Evolutionary conservation across 1,140 invertebrate species (phyloP).

Genomic region (Pomacea maculata): DNA sequence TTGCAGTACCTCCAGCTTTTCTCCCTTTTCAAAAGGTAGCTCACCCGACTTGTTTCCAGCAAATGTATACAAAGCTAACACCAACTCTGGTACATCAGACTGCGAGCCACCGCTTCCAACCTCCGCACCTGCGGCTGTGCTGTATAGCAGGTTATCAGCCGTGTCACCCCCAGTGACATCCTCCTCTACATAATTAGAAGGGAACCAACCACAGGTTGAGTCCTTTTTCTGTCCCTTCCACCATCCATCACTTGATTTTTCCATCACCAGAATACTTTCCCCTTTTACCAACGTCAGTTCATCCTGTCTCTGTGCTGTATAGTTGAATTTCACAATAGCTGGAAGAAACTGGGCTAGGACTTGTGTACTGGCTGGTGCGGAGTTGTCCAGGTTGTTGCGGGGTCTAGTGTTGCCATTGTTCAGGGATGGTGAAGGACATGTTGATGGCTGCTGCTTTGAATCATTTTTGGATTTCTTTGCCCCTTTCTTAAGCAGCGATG

Average conservation of each 20-base stretch:
- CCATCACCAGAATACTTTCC: conserved; percentile 86
- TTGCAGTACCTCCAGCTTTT: conserved; percentile 91
- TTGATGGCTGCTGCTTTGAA: conserved; percentile 27
- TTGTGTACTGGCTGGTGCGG: conserved; percentile 14
- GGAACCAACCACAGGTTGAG: conserved; percentile 88
- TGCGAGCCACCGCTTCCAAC: conserved; percentile 28
- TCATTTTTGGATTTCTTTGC: conserved; percentile 44
- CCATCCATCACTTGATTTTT: conserved; percentile 99
- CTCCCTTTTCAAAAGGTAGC: conserved; percentile 92
- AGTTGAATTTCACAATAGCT: conserved; percentile 97
- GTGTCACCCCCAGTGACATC: conserved; percentile 68
- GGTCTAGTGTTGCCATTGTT: conserved; percentile 25
- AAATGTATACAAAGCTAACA: conserved; percentile 70
- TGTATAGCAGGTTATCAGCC: conserved; percentile 68
- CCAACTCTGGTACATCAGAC: conserved; percentile 75
- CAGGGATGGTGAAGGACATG: conserved; percentile 20
- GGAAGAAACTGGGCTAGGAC: conserved; percentile 54
- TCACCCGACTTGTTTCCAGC: conserved; percentile 79
- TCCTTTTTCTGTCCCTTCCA: conserved; percentile 81
- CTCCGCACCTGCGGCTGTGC: conserved; percentile 91
- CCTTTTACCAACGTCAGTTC: conserved; percentile 91
- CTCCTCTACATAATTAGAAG: conserved; percentile 97
- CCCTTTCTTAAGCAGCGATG: conserved; percentile 48
- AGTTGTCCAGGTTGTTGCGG: conserved; percentile 20
- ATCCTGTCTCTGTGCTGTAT: conserved; percentile 96